phyloP scores from a whole-genome alignment of 1,140 invertebrate species.

The Rhagoletis pomonella region DNA sequence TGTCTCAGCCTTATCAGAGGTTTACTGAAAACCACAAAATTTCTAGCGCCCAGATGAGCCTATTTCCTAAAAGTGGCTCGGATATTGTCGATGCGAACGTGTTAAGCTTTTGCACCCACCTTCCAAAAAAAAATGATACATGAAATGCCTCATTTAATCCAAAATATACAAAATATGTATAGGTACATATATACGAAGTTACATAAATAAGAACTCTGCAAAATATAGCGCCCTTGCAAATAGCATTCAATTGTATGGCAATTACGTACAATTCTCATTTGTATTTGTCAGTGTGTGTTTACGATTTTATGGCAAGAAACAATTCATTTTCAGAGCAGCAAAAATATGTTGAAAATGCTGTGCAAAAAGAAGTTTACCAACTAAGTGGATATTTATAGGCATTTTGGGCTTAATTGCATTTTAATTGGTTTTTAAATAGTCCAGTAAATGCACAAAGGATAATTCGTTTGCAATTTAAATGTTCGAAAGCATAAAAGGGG shows the following conservation, averaged over 20 bases:
- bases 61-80: no score
- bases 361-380: neutral
- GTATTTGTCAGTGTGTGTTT: neutral
- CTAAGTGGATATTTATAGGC: neutral
- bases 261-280: neutral
- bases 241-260: neutral
- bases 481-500: neutral
- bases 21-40: no score
- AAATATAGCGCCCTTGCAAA: neutral
- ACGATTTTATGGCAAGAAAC: neutral
- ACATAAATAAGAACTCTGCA: no score
- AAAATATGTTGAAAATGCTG: neutral
- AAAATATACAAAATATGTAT: no score
- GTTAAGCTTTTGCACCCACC: no score
- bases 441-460: neutral
- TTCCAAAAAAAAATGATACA: no score
- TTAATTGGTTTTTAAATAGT: slow-evolving; percentile 1
- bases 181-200: no score
- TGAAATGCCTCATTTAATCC: no score
- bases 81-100: no score
- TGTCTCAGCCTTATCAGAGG: no score
- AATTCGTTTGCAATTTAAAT: slow-evolving; percentile 19
- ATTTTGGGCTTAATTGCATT: slow-evolving; percentile 31
- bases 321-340: neutral
- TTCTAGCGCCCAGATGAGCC: no score